Conservation (phyloP, 2,113 vertebrate species). For the Porphyrio hochstetteri region DNA sequence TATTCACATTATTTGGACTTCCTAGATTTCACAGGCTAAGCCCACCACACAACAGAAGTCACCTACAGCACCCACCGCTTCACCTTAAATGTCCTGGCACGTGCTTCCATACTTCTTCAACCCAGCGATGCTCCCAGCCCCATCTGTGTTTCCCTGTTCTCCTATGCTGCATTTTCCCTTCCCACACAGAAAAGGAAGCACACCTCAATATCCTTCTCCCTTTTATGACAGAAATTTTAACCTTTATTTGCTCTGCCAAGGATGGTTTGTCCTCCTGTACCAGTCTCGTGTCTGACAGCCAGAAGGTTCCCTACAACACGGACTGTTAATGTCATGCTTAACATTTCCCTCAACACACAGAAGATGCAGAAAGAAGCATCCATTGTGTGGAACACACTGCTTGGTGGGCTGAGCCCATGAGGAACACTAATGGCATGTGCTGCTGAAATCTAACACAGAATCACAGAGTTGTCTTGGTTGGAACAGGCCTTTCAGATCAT, state of each 20-base stretch:
- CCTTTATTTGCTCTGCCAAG: neutral
- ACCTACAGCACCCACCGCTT: neutral
- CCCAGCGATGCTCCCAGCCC: neutral
- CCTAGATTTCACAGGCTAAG: neutral
- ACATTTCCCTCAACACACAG: neutral
- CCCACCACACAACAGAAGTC: neutral
- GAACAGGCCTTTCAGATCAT: too few species aligned
- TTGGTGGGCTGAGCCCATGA: neutral
- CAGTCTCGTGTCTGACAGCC: neutral
- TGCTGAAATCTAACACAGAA: neutral
- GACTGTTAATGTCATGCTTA: accelerated
- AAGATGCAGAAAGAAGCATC: accelerated
- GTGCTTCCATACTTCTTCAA: accelerated
- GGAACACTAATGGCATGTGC: neutral
- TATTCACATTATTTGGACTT: accelerated
- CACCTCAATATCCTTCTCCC: neutral
- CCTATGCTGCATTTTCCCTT: accelerated
- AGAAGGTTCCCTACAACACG: accelerated
- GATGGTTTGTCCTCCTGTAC: neutral
- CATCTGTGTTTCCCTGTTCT: neutral
- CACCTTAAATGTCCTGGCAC: neutral
- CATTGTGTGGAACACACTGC: accelerated
- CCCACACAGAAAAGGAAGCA: neutral
- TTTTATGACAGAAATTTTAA: neutral
- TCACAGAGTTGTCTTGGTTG: too few species aligned